Evolutionary conservation across 2,888 invertebrate species (phyloP).

Genomic region (Nephrotoma guestfalica): DNA sequence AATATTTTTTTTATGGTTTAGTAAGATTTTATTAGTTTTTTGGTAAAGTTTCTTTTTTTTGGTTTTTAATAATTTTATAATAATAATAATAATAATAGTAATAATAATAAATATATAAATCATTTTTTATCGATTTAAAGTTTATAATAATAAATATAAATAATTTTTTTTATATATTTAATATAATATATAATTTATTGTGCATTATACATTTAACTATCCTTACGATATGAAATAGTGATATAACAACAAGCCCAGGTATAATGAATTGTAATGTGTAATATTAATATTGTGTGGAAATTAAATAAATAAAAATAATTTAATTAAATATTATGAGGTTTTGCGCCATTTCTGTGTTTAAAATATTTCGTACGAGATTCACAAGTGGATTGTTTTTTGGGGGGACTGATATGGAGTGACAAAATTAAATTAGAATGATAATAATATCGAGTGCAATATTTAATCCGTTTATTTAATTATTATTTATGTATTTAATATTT

Average conservation of each 20-base stretch:
- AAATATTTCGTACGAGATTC: not conserved
- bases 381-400: not conserved
- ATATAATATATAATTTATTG: conserved; percentile 2
- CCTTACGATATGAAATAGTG: conserved; percentile 33
- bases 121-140: not conserved
- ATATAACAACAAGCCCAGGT: conserved; percentile 29
- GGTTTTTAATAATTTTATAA: not conserved
- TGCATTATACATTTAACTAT: conserved; percentile 22
- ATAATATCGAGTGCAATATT: not conserved
- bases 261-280: conserved; percentile 10
- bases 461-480: not conserved
- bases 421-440: not conserved
- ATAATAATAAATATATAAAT: not conserved
- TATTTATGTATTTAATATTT: not conserved
- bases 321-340: not conserved
- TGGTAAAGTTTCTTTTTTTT: not conserved
- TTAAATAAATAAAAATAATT: not conserved
- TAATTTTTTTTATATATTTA: not conserved
- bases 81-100: conserved; percentile 1
- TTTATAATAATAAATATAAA: conserved; percentile 8
- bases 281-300: not conserved
- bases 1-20: not conserved
- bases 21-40: not conserved
- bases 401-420: not conserved
- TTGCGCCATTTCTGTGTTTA: not conserved